These are phyloP conservation scores for Dendrocopos noguchii DNA, from an alignment of 2,113 vertebrate species.

Conservation along the genomic window DNA sequence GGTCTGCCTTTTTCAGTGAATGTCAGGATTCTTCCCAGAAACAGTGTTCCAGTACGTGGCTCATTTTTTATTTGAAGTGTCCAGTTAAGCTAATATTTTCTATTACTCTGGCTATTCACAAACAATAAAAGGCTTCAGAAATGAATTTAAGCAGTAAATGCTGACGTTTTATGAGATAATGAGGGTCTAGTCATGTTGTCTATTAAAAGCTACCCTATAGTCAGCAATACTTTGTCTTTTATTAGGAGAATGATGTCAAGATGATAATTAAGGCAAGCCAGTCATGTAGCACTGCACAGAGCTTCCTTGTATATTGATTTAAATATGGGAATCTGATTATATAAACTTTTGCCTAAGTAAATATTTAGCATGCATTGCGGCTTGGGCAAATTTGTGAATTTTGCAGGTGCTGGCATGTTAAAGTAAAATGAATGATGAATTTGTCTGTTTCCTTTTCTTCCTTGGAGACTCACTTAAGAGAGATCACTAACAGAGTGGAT, in stretches of 20 bases:
- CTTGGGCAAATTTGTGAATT: neutral
- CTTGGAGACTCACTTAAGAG: neutral
- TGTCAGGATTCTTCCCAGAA: conserved; percentile 6
- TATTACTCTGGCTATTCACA: conserved; percentile 28
- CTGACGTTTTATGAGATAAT: conserved; percentile 51
- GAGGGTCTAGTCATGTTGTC: conserved; percentile 53
- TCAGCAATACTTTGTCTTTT: conserved; percentile 56
- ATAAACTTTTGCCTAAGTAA: neutral
- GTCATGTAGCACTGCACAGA: conserved; percentile 33
- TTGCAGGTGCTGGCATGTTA: neutral
- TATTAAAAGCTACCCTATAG: conserved; percentile 65
- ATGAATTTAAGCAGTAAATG: conserved; percentile 61
- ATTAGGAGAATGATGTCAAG: conserved; percentile 61
- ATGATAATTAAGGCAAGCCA: conserved; percentile 66
- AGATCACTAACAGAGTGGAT: neutral
- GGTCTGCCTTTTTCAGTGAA: neutral
- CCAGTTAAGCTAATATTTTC: conserved; percentile 38
- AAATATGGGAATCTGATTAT: neutral
- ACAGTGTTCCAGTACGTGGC: neutral
- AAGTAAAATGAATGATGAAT: neutral
- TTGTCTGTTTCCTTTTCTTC: neutral
- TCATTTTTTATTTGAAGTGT: conserved; percentile 32
- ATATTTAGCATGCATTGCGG: conserved; percentile 3
- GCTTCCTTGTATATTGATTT: conserved; percentile 42
- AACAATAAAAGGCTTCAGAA: conserved; percentile 46